A percentile compares a stretch with the other conserved stretches of the same genome.
phyloP scores from a whole-genome alignment of 2,797 vertebrate genomes.

The Bucorvus abyssinicus region DNA sequence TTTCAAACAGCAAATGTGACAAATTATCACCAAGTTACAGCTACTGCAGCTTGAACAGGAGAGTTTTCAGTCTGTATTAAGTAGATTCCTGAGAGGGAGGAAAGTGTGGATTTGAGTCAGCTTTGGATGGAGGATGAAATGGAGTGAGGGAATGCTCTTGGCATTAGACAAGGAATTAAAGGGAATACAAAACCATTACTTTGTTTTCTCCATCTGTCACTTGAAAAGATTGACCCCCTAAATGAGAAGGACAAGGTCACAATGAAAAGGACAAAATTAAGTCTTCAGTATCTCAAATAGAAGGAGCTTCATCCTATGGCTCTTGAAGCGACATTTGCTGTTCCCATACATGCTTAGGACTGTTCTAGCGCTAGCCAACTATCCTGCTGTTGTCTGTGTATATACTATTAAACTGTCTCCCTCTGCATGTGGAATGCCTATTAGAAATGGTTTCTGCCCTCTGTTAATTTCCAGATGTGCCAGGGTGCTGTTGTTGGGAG shows the following conservation, averaged over 20 bases:
- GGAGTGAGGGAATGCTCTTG: neutral
- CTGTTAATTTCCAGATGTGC: neutral
- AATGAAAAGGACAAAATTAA: neutral
- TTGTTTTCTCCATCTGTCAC: neutral
- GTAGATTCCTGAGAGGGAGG: neutral
- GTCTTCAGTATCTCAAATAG: neutral
- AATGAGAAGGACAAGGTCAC: neutral
- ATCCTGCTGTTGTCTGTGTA: neutral
- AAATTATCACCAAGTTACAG: neutral
- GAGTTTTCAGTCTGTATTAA: neutral
- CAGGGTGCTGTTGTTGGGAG: neutral
- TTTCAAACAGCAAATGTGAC: neutral
- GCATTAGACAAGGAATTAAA: neutral
- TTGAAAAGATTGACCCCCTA: neutral
- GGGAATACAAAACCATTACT: neutral
- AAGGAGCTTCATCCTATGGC: neutral
- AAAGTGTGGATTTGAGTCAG: neutral
- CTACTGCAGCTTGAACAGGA: neutral
- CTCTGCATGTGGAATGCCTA: neutral
- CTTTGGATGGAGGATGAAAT: neutral
- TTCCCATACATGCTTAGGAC: rapidly evolving
- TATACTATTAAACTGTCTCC: neutral
- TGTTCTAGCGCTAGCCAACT: neutral
- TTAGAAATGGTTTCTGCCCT: neutral
- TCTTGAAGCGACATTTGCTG: neutral